Evolutionary conservation across 2,888 invertebrate species (phyloP).

Genomic region (Epiblema foenella): DNA sequence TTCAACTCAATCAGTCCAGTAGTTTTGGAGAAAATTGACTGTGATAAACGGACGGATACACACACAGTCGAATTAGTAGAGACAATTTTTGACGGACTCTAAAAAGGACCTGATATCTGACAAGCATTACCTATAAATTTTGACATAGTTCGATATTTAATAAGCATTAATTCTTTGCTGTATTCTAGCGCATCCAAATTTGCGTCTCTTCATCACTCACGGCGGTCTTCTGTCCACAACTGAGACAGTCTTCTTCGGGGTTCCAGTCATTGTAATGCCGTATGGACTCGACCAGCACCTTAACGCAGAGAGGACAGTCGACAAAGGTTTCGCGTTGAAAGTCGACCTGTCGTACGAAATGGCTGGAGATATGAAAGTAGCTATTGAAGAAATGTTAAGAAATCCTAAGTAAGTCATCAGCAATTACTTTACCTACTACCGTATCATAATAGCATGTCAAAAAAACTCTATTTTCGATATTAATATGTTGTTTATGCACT

Average conservation of each 20-base stretch:
- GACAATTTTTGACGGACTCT: too few species aligned
- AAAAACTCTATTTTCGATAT: too few species aligned
- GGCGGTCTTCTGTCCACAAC: constrained; percentile 46
- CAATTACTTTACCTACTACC: neutral
- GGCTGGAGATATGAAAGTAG: constrained; percentile 30
- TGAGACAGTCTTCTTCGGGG: constrained; percentile 45
- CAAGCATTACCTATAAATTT: too few species aligned
- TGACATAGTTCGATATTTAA: too few species aligned
- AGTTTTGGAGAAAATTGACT: too few species aligned
- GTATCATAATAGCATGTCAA: too few species aligned
- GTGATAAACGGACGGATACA: too few species aligned
- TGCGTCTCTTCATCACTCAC: constrained; percentile 44
- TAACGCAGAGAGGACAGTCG: constrained; percentile 41
- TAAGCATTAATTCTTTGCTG: too few species aligned
- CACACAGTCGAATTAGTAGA: too few species aligned
- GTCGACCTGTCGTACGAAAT: constrained; percentile 41
- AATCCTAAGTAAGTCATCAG: constrained; percentile 31
- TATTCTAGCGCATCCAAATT: constrained; percentile 45
- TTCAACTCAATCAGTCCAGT: too few species aligned
- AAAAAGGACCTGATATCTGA: too few species aligned
- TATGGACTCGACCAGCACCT: constrained; percentile 43
- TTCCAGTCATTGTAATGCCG: constrained; percentile 46
- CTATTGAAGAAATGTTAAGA: constrained; percentile 34
- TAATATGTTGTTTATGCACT: too few species aligned
- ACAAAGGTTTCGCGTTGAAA: constrained; percentile 41